Evolutionary conservation across 2,797 vertebrate species (phyloP), one percentile per base, ranked within the genome.

Genomic region (Bucorvus abyssinicus): DNA sequence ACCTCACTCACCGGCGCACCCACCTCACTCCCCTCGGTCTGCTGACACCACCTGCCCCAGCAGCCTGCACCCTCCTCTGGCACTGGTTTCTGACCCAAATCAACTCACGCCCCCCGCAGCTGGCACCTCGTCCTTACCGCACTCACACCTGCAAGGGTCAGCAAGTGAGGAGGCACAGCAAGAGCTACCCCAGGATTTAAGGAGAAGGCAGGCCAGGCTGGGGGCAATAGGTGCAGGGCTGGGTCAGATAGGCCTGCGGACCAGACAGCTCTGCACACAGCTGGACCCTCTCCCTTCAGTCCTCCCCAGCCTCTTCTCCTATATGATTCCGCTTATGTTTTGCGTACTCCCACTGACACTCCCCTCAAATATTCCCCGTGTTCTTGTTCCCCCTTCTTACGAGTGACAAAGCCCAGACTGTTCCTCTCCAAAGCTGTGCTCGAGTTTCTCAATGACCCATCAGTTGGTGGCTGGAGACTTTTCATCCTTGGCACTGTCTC

Each of bases 11-110:
- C n/a, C n/a, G n/a, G n/a, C n/a, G n/a, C n/a, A n/a, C n/a, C n/a
- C 3, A 1, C 21, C 0, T 4, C 2, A 2, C 34, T 36, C 44
- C 11, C 21, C 8, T 3, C 2, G 2, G 14, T 38, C 40, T 85
- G 16, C 11, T 26, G 14, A 27, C 16, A 29, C 22, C 29, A 16
- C 15, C 9, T 17, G 7, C 6, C 32, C 0, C 0, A 12, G 36
- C 12, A 7, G 3, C 30, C 18, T 55, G 29, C 16, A 56, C 5
- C 14, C 21, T 29, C 1, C 0, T 23, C 22, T 47, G 5, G 32
- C 11, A 5, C 12, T 45, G 32, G 10, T 42, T 9, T 47, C 50
- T 38, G 23, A 22, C 8, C 14, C 55, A 65, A n/a, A 74, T n/a
- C 64, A 10, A 10, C 27, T 44, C 64, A 16, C 0, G 0, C 2